Base-by-base conservation (phyloP, 1,140 invertebrate species). In the Pogonomyrmex barbatus region DNA sequence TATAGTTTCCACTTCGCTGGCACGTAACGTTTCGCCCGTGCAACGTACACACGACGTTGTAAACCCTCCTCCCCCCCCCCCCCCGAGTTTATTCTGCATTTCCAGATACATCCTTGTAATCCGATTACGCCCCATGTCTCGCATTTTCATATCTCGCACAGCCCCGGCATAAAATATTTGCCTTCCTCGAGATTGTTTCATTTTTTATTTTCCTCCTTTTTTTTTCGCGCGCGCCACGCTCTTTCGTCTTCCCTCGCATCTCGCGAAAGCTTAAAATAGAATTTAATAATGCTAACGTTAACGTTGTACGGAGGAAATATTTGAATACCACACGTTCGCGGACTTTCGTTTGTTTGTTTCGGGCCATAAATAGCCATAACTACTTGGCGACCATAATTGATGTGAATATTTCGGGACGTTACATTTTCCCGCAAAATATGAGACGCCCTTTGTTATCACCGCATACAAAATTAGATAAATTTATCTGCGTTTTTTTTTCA, bases 361-460 rank as follows among this genome's bases (percentile, higher is more conserved):
- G 24, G 79, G 47, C 14, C 54, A 39, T 62, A 83, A 75, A 75
- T 62, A 62, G 68, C 54, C 14, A 56, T 75, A 12, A 75, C 79
- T 50, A 75, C 68, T 83, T 56, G 39, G 30, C 54, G 67, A 83
- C 39, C 54, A 54, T 75, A 83, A 83, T 75, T 73, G 67, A 50
- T 17, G 54, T 39, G 6, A 36, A 73, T 73, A 50, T 14, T 10
- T 24, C 77, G 47, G 45, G 50, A 70, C 50, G 33, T 24, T 14
- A 45, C 30, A 75, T 30, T 62, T 83, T 45, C n/a, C 8, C 12
- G 50, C 54, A 82, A 71, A 73, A 39, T 50, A 50, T 30, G 30
- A 36, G 2, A 33, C 24, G 36, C 33, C 12, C 1, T 17, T 75
- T 62, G 8, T 39, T 10, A 39, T 17, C 9, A n/a, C 17, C 33